Evolutionary conservation across 2,797 vertebrate species (phyloP), one percentile per base, ranked within the genome.

Genomic region (Pangasius krempfi): DNA sequence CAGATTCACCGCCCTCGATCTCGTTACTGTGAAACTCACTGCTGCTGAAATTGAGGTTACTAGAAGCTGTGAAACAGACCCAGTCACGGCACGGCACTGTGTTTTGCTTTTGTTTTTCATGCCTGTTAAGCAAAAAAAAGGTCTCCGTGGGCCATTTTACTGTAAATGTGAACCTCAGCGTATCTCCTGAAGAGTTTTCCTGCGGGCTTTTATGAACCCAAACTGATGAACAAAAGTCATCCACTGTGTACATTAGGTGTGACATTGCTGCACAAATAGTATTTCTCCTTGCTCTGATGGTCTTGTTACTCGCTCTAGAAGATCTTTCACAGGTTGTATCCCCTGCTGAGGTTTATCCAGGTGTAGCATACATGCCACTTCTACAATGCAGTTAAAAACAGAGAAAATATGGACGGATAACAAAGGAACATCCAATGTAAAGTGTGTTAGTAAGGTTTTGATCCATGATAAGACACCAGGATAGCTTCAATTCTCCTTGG

Each of bases 91-190:
- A 62, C 2, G 10, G 10, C 37, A 62, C 56, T 1, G 22, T 7
- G 58, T 5, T 66, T 18, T 66, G 14, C 60, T 68, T 84, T 68
- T 33, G 27, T 84, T 84, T 50, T 68, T 52, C 62, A 52, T 68
- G 62, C 27, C 62, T 52, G n/a, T 84, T 50, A 84, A 84, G 82
- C 81, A 20, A 20, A 84, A 83, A 44, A 83, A 25, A n/a, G 10
- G 62, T 30, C 47, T 84, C 47, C 44, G 2, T 33, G 10, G 82
- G 62, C 62, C 44, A 84, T 68, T 84, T 84, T 52, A 68, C 33
- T 50, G 44, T 84, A 84, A 84, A 84, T 68, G 82, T 84, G 44
- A 68, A 68, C 25, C 81, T 84, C 40, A 50, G 81, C 60, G 40
- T 84, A 84, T 84, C 82, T 84, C 4, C 44, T 52, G n/a, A 68